phyloP scores from a whole-genome alignment of 2,888 invertebrate species.

The Plagiodera versicolora region DNA sequence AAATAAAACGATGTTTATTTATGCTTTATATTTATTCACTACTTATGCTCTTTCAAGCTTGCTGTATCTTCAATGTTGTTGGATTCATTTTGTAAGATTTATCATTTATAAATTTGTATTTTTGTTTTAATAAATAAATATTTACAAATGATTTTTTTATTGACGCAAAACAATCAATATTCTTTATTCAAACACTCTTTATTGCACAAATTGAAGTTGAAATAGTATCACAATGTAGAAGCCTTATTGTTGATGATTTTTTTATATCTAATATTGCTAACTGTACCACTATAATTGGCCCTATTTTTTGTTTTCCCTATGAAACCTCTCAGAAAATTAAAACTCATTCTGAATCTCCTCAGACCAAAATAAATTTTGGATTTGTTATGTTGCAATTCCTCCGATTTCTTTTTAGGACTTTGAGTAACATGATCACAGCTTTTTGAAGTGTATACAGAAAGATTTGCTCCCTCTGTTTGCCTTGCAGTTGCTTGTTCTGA shows the following conservation, averaged over 20 bases:
- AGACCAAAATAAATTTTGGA: slow-evolving; percentile 19
- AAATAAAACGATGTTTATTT: slow-evolving; percentile 39
- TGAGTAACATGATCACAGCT: slow-evolving; percentile 1
- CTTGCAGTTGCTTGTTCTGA: neutral
- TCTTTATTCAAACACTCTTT: neutral
- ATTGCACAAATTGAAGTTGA: neutral
- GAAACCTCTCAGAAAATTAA: slow-evolving; percentile 21
- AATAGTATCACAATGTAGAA: slow-evolving; percentile 14
- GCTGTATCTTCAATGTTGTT: slow-evolving; percentile 46
- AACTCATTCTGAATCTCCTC: slow-evolving; percentile 24
- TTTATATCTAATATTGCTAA: slow-evolving; percentile 24
- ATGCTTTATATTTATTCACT: slow-evolving; percentile 46
- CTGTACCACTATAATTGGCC: slow-evolving; percentile 5
- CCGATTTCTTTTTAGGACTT: slow-evolving; percentile 3
- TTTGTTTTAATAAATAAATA: slow-evolving; percentile 46
- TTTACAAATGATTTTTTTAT: slow-evolving; percentile 29
- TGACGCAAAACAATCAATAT: no score
- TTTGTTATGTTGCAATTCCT: neutral
- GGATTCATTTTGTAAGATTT: slow-evolving; percentile 45
- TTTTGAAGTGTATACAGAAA: neutral
- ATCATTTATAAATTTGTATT: slow-evolving; percentile 46
- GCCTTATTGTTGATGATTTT: slow-evolving; percentile 22
- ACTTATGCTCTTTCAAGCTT: slow-evolving; percentile 39
- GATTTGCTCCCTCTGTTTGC: neutral
- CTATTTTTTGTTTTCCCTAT: slow-evolving; percentile 11